Evolutionary conservation across 2,797 vertebrate genomes (phyloP).

Genomic region (Sebastes glaucus): DNA sequence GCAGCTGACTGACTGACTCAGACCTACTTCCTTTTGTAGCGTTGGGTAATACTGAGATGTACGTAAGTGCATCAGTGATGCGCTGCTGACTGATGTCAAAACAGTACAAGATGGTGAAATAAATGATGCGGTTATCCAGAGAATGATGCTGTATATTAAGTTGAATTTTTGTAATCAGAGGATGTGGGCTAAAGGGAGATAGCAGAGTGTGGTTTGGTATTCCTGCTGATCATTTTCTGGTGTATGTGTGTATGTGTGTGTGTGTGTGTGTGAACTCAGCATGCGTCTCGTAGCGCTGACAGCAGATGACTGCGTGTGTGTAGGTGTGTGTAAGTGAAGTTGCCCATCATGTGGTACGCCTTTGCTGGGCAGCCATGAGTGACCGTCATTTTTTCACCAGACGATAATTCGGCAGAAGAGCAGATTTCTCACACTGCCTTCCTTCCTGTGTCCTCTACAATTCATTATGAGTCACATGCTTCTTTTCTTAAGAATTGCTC

Average conservation of each 20-base stretch:
- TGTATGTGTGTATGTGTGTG: background rate
- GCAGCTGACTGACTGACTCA: conserved; percentile 76
- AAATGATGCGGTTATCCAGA: background rate
- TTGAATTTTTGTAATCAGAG: conserved; percentile 3
- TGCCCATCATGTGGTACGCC: conserved; percentile 77
- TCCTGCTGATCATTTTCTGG: conserved; percentile 62
- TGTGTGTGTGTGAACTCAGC: conserved; percentile 50
- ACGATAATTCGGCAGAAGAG: conserved; percentile 30
- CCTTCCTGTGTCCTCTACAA: background rate
- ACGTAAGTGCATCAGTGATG: conserved; percentile 39
- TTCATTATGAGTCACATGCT: conserved; percentile 37
- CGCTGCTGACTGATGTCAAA: conserved; percentile 56
- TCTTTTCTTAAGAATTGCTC: conserved; percentile 30
- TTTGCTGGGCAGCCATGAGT: conserved; percentile 66
- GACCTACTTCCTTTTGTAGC: conserved; percentile 66
- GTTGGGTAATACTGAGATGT: conserved; percentile 59
- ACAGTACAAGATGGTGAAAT: conserved; percentile 44
- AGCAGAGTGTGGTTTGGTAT: background rate
- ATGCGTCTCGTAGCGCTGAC: conserved; percentile 60
- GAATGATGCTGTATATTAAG: background rate
- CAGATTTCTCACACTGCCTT: conserved; percentile 27
- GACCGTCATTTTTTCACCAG: conserved; percentile 57
- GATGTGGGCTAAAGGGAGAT: conserved; percentile 29
- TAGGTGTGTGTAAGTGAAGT: conserved; percentile 67
- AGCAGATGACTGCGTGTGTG: conserved; percentile 61